phyloP scores from a whole-genome alignment of 2,113 vertebrate species.

The Ariopsis seemanni region DNA sequence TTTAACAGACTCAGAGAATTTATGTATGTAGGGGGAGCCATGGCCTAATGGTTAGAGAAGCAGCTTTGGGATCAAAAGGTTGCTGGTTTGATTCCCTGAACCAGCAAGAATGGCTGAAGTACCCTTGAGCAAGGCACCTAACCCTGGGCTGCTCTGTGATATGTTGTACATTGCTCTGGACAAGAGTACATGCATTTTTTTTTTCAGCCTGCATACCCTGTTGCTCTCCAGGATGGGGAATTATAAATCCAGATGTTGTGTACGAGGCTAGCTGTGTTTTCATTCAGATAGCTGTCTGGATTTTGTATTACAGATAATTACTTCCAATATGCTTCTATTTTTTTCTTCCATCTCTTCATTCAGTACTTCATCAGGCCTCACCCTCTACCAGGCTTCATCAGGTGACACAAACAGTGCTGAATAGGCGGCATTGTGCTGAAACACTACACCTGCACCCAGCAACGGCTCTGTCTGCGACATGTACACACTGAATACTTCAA shows the following conservation, averaged over 20 bases:
- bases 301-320: not conserved
- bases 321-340: not conserved
- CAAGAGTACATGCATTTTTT: too few relatives aligned
- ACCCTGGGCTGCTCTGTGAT: too few relatives aligned
- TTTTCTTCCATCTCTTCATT: constrained; percentile 4
- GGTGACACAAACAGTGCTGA: constrained; percentile 6
- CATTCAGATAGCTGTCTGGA: not conserved
- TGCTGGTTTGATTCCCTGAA: too few relatives aligned
- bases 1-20: not conserved
- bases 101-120: too few relatives aligned
- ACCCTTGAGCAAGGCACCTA: too few relatives aligned
- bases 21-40: not conserved
- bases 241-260: not conserved
- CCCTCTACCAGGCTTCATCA: constrained; percentile 17
- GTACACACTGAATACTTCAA: not conserved
- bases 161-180: not conserved
- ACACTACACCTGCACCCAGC: constrained; percentile 9
- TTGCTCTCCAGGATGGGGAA: not conserved
- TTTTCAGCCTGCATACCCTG: not conserved
- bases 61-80: too few relatives aligned
- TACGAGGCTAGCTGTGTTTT: not conserved
- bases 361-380: not conserved
- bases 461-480: not conserved
- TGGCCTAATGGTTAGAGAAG: too few relatives aligned
- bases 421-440: constrained; percentile 20